Base-by-base conservation (phyloP, 1,140 invertebrate genomes). In the Drosophila saltans region DNA sequence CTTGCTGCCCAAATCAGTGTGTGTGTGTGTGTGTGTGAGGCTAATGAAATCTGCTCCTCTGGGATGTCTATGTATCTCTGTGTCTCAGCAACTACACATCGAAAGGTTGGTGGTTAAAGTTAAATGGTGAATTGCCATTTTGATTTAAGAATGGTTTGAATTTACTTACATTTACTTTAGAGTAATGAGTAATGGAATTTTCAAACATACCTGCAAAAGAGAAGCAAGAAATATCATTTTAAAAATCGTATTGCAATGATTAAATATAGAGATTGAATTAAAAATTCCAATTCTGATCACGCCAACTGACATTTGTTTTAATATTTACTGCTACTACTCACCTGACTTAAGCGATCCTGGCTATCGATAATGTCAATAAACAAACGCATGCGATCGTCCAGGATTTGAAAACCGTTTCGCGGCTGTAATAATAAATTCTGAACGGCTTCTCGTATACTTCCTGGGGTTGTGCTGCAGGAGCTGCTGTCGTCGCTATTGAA, bases 351-450 rank as follows among this genome's bases (percentile, higher is more conserved):
- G 84, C 94, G 93, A 91, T 96, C 95, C 93, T 96, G 96, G 10
- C 95, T 95, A 81, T 96, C 96, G 80, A 96, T 93, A 71, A 97
- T 96, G 71, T 97, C 96, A 80, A 96, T 95, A 91, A 96, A 96
- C 10, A 97, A 93, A 9, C 95, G 94, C 76, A 97, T 93, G 84
- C 96, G 96, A 91, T 96, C 95, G 76, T 96, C 95, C 91, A 95
- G 94, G 75, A 96, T 95, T 72, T 95, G 95, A 91, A 96, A 96
- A 2, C 95, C 95, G 83, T 96, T 96, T 16, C 95, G 92, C 1
- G 95, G 95, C 84, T 95, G 94, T 39, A 93, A 92, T 26, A 96
- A 91, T 45, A 96, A 91, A 78, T 95, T 95, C 60, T 95, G 94
- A 26, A 96, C 95, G 0, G 95, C 95, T 66, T 96, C 94, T 55